phyloP scores from a whole-genome alignment of 2,113 vertebrate species.

The Petroica traversi region DNA sequence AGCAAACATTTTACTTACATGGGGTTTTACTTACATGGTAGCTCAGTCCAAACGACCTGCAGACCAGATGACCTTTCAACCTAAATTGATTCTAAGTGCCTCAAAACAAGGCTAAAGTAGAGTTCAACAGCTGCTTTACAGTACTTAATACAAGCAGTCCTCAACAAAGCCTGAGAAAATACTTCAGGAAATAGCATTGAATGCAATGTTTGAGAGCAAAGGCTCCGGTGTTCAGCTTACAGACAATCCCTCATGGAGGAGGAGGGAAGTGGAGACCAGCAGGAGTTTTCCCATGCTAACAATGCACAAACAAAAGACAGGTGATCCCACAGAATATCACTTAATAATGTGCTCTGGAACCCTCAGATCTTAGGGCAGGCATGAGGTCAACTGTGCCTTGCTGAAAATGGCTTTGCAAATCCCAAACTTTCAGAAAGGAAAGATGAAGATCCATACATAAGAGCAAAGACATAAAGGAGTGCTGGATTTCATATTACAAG shows the following conservation, averaged over 20 bases:
- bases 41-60: not conserved
- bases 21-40: accelerated
- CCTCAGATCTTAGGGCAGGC: not conserved
- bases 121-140: not conserved
- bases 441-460: not conserved
- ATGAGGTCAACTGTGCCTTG: not conserved
- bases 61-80: not conserved
- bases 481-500: not conserved
- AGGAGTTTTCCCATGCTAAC: not conserved
- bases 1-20: not conserved
- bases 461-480: not conserved
- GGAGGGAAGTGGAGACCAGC: not conserved
- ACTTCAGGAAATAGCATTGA: not conserved
- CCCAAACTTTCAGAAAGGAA: not conserved
- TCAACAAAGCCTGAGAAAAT: not conserved
- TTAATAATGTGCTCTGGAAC: not conserved
- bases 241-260: not conserved
- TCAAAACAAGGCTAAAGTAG: not conserved
- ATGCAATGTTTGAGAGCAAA: not conserved
- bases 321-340: not conserved
- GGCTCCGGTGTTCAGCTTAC: not conserved
- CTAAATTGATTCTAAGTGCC: not conserved
- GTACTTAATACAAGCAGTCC: not conserved
- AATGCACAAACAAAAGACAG: not conserved
- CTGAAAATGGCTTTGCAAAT: not conserved